Base-by-base conservation (phyloP, 2,797 vertebrate species). In the Percopsis omiscomaycus region DNA sequence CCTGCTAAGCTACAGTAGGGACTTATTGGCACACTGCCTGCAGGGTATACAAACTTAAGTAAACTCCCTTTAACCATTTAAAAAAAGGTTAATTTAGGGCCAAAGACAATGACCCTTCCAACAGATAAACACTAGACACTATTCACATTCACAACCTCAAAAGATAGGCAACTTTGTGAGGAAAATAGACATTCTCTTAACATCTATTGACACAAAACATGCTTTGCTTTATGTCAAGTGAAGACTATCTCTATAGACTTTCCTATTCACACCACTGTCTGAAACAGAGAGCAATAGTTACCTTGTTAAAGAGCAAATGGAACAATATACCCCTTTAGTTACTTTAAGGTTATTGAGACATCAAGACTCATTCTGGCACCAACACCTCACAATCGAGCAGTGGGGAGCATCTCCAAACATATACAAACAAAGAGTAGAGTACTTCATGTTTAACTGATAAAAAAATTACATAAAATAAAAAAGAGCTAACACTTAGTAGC, bases 121-220 rank as follows among this genome's bases (percentile, higher is more conserved):
- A 30, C 48, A 45, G 6, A 61, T 50, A 69, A 82, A 82, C 64
- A 68, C 58, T 13, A n/a, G 5, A 1, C 54, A 66, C 54, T 66
- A 64, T 63, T 63, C 73, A 59, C 81, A 82, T 74, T 58, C 29
- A 10, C 52, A 73, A 55, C 66, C 28, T 65, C 11, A 45, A 57
- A 60, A 50, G 28, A 61, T 16, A 46, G 64, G 48, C 60, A 12
- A 57, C 55, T 59, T 73, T 71, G 22, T 61, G 54, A 61, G 8
- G 42, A 73, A 75, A 77, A 71, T 66, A 61, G 71, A 44, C 76
- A 65, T 71, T 75, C 61, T 30, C 52, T 74, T 5, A 66, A 66
- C 32, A 37, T 71, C 57, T 73, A 55, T 50, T 42, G 60, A 60
- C 53, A 49, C 46, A 58, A 51, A 22, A 55, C 15, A 30, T 5